Evolutionary conservation across 1,140 invertebrate genomes (phyloP).

Genomic region (Zaprionus africanus): DNA sequence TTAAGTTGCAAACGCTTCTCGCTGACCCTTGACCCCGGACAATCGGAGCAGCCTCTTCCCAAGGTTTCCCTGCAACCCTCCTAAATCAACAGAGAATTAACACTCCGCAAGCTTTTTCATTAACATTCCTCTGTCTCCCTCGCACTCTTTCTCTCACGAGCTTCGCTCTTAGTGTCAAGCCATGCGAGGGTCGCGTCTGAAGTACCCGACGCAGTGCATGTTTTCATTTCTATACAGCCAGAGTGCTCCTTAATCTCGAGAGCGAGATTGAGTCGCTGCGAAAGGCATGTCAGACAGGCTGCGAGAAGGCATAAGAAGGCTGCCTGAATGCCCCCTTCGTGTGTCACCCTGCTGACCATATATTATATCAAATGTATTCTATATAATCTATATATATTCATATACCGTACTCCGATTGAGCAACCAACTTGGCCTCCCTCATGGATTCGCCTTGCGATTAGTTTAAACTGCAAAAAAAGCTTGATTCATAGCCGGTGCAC

Average conservation of each 20-base stretch:
- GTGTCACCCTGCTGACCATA: no score
- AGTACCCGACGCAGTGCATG: neutral
- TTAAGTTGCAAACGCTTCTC: neutral
- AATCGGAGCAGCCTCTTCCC: neutral
- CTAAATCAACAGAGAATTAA: conserved; percentile 3
- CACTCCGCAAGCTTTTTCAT: neutral
- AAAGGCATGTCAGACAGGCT: neutral
- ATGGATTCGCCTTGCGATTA: neutral
- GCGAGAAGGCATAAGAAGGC: neutral
- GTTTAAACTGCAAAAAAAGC: neutral
- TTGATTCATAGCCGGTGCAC: neutral
- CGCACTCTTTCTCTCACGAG: neutral
- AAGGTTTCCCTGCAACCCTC: neutral
- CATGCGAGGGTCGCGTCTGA: conserved; percentile 1
- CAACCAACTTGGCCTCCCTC: neutral
- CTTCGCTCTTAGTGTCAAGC: neutral
- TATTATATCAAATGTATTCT: no score
- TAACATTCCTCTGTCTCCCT: neutral
- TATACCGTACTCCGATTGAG: neutral
- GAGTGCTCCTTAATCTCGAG: neutral
- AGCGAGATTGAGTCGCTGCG: neutral
- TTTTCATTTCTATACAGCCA: conserved; percentile 2
- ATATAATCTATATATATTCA: no score
- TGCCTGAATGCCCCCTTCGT: neutral
- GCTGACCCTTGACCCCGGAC: conserved; percentile 3